phyloP scores from a whole-genome alignment of 2,113 vertebrate genomes.

The Copsychus sechellarum region DNA sequence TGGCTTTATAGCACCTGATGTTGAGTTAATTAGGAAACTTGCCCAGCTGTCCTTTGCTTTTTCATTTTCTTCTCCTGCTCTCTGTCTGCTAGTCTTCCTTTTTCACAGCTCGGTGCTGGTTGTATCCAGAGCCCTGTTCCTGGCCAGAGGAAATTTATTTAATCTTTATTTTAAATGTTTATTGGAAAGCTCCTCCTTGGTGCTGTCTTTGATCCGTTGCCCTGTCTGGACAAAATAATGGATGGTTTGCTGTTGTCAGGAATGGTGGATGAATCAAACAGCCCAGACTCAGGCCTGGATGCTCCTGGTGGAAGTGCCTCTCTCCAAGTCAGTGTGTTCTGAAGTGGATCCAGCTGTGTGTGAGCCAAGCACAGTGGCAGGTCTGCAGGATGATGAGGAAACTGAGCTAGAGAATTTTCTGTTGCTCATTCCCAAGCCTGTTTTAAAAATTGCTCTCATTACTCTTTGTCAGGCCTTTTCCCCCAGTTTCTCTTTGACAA shows the following conservation, averaged over 20 bases:
- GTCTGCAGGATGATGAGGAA: neutral
- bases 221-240: neutral
- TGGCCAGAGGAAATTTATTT: neutral
- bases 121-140: neutral
- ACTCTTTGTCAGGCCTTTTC: neutral
- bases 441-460: neutral
- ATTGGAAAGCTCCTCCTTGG: neutral
- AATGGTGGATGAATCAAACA: neutral
- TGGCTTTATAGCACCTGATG: neutral
- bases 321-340: neutral
- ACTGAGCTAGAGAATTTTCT: neutral
- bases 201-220: neutral
- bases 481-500: neutral
- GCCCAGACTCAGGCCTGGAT: neutral
- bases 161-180: neutral
- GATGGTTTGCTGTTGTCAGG: neutral
- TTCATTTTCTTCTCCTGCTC: neutral
- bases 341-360: neutral
- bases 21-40: neutral
- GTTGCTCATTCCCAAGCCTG: neutral
- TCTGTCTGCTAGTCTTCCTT: neutral
- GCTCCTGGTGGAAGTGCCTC: neutral
- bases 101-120: neutral
- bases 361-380: neutral
- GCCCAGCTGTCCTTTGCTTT: neutral